Percentiles rank a stretch among this genome's conserved stretches.
Evolutionary conservation across 2,797 vertebrate species (phyloP).

Genomic region (Australoheros facetus): DNA sequence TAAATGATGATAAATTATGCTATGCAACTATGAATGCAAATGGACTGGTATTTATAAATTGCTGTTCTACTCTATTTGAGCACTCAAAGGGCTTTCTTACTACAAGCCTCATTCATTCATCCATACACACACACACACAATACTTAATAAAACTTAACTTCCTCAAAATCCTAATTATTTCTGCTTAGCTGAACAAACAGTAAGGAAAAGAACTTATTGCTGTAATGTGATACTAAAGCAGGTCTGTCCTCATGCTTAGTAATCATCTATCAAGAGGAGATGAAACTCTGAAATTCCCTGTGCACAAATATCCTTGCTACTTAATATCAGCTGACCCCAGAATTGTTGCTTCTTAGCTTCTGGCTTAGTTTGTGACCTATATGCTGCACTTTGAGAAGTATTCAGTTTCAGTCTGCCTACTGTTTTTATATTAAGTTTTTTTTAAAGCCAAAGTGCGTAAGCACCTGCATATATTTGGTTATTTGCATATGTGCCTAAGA

Average conservation of each 20-base stretch:
- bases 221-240: constrained; percentile 29
- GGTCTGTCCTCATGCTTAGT: constrained; percentile 4
- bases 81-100: not conserved
- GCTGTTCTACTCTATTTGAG: not conserved
- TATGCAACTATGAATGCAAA: not conserved
- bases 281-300: constrained; percentile 39
- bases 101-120: not conserved
- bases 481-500: not conserved
- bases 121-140: not conserved
- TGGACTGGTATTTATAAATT: not conserved
- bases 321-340: not conserved
- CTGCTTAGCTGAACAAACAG: constrained; percentile 12
- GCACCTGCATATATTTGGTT: constrained; percentile 7
- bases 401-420: not conserved
- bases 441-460: constrained; percentile 36
- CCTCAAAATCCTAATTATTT: constrained; percentile 1
- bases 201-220: not conserved
- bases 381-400: not conserved
- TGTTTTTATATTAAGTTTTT: not conserved
- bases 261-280: not conserved
- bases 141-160: constrained; percentile 5
- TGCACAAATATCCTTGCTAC: not conserved
- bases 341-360: not conserved
- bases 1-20: not conserved
- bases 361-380: not conserved